Evolutionary conservation across 2,888 invertebrate genomes (phyloP).

Genomic region (Chymomyza procnemis): DNA sequence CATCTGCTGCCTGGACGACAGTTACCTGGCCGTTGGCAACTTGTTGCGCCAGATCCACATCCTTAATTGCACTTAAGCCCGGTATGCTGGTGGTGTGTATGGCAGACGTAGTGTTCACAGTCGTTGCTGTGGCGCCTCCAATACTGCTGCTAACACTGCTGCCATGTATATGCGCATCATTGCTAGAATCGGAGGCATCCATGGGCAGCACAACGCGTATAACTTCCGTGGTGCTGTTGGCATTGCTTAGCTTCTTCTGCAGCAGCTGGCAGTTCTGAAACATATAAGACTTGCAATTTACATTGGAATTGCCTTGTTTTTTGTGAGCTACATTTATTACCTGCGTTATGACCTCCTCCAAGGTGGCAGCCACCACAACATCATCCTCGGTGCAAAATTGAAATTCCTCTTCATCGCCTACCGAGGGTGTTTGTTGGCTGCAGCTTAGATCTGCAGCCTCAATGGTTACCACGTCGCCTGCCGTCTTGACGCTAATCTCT

Average conservation of each 20-base stretch:
- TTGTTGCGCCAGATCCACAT: slow-evolving; percentile 73
- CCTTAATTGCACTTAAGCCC: slow-evolving; percentile 70
- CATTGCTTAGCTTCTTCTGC: slow-evolving; percentile 73
- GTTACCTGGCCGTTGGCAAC: slow-evolving; percentile 76
- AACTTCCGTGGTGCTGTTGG: slow-evolving; percentile 50
- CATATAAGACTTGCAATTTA: not conserved
- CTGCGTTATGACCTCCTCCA: slow-evolving; percentile 75
- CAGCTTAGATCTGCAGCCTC: slow-evolving; percentile 39
- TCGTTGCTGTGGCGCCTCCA: slow-evolving; percentile 35
- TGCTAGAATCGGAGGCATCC: slow-evolving; percentile 76
- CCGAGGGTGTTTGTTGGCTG: slow-evolving; percentile 18
- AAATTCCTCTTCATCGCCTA: slow-evolving; percentile 49
- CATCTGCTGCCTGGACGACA: slow-evolving; percentile 72
- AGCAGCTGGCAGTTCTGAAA: slow-evolving; percentile 58
- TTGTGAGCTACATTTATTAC: slow-evolving; percentile 43
- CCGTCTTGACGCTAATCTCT: slow-evolving; percentile 21
- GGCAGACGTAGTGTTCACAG: slow-evolving; percentile 39
- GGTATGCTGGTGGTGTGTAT: slow-evolving; percentile 61
- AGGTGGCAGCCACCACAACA: slow-evolving; percentile 63
- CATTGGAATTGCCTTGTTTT: slow-evolving; percentile 4
- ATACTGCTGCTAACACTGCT: slow-evolving; percentile 45
- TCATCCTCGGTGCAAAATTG: slow-evolving; percentile 64
- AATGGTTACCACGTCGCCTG: slow-evolving; percentile 49
- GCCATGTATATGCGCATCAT: slow-evolving; percentile 61
- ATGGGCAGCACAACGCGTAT: slow-evolving; percentile 76